phyloP scores from a whole-genome alignment of 2,888 invertebrate genomes.

The Trichogramma dendrolimi region DNA sequence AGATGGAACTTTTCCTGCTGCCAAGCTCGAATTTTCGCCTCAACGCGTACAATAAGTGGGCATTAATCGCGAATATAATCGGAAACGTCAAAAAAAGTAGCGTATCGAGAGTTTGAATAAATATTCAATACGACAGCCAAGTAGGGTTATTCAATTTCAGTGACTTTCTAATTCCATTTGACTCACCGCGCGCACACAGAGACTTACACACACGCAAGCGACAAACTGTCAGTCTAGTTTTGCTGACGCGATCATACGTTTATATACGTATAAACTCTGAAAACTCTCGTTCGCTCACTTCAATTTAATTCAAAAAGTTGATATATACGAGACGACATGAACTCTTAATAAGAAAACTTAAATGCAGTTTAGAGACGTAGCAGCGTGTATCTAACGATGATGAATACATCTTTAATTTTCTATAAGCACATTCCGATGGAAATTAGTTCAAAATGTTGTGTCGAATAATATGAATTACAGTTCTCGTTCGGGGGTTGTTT shows the following conservation, averaged over 20 bases:
- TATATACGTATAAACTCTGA: not conserved
- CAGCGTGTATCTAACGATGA: too few relatives aligned
- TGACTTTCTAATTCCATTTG: constrained; percentile 27
- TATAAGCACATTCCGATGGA: too few relatives aligned
- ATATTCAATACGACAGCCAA: constrained; percentile 15
- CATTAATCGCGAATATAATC: too few relatives aligned
- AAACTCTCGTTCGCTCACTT: constrained; percentile 8
- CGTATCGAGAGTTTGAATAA: not conserved
- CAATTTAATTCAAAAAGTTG: constrained; percentile 12
- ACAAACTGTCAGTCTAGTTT: constrained; percentile 20
- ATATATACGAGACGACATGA: not conserved
- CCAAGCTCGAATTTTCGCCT: too few relatives aligned
- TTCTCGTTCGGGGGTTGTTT: too few relatives aligned
- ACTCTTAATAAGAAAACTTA: not conserved
- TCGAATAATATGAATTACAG: too few relatives aligned
- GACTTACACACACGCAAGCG: not conserved
- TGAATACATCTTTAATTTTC: not conserved
- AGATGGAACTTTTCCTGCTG: too few relatives aligned
- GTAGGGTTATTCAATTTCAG: constrained; percentile 22
- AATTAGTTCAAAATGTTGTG: too few relatives aligned
- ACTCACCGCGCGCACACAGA: constrained; percentile 10
- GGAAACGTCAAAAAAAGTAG: too few relatives aligned
- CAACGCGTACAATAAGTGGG: too few relatives aligned
- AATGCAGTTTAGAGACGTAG: not conserved
- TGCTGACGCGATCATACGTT: constrained; percentile 19